Evolutionary conservation across 2,888 invertebrate genomes (phyloP), one percentile per base, ranked within the genome.

Genomic region (Sthenelais limicola): DNA sequence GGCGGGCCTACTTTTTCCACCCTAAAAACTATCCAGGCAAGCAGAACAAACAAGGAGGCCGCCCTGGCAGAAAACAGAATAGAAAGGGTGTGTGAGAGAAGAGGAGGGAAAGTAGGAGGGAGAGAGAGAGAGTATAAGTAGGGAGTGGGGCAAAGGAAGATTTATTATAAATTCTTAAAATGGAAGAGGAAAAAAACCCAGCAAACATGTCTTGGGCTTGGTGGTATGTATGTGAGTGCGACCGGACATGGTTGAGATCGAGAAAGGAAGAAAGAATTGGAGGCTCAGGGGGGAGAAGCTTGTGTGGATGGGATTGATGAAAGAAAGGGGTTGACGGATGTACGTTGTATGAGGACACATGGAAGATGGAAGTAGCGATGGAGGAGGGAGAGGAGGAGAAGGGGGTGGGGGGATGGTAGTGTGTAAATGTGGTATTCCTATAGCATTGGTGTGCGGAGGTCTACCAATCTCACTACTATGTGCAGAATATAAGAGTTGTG

Each of bases 21-120:
- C 30, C 32, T 4, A 56, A 56, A 56, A 56, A 56, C 56, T 33
- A 56, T 56, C 56, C 56, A 56, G 56, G 56, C 56, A 56, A 32
- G 32, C 30, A 24, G 56, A 32, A 24, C 56, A 56, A 56, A 56
- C 56, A 56, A 56, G 56, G 33, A 32, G 32, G 32, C 12, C 30
- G 30, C 21, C 21, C 43, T 3, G 12, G n/a, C 4, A n/a, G 32
- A 33, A 24, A 30, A 28, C 7, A 43, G 43, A 12, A 43, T 18
- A 33, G 28, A 3, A 33, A 18, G 30, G 56, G 33, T 56, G 30
- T 56, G 24, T 56, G 56, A 56, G 28, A 28, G 49, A 49, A 7
- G 49, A 26, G 24, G 49, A n/a, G 49, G 9, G 9, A 12, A 15
- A 12, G 43, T 18, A 43, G 43, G 43, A 21, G 52, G 24, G 21